Percentiles rank a stretch among this genome's conserved stretches.
Conservation (phyloP, 2,888 invertebrate genomes). For the Bombylius major region DNA sequence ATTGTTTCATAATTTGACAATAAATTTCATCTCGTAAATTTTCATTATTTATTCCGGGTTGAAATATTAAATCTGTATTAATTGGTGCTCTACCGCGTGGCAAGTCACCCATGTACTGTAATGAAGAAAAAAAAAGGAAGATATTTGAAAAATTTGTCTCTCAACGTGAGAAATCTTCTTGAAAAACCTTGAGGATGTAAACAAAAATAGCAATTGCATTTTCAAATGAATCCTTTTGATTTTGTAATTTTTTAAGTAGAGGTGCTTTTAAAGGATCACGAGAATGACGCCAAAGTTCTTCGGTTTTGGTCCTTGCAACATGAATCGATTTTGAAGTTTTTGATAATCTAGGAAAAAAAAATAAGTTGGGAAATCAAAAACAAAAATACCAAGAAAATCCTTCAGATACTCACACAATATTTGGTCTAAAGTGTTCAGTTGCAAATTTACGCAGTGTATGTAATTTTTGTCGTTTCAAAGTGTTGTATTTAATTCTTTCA, state of each 20-base stretch:
- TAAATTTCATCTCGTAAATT: constrained; percentile 78
- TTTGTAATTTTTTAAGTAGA: constrained; percentile 58
- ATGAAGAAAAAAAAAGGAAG: background rate
- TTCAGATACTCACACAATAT: constrained; percentile 17
- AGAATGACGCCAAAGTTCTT: constrained; percentile 72
- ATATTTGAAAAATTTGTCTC: background rate
- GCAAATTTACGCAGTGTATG: constrained; percentile 78
- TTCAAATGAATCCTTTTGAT: constrained; percentile 56
- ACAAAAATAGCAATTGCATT: constrained; percentile 62
- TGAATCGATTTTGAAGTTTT: constrained; percentile 51
- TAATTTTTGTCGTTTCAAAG: constrained; percentile 53
- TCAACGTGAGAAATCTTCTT: too few relatives aligned
- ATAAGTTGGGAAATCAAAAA: background rate
- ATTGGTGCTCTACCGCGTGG: constrained; percentile 66
- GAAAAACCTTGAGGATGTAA: constrained; percentile 56
- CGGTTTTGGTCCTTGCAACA: constrained; percentile 49
- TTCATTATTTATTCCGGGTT: constrained; percentile 59
- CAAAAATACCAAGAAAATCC: too few relatives aligned
- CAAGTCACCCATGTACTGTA: constrained; percentile 75
- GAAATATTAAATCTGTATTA: constrained; percentile 80
- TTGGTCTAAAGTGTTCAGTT: constrained; percentile 59
- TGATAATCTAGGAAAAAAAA: constrained; percentile 30
- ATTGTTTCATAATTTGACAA: constrained; percentile 88
- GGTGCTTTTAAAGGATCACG: constrained; percentile 75
- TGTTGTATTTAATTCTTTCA: constrained; percentile 40